Evolutionary conservation across 2,888 invertebrate genomes (phyloP), one percentile per base, ranked within the genome.

Genomic region (Melolontha melolontha): DNA sequence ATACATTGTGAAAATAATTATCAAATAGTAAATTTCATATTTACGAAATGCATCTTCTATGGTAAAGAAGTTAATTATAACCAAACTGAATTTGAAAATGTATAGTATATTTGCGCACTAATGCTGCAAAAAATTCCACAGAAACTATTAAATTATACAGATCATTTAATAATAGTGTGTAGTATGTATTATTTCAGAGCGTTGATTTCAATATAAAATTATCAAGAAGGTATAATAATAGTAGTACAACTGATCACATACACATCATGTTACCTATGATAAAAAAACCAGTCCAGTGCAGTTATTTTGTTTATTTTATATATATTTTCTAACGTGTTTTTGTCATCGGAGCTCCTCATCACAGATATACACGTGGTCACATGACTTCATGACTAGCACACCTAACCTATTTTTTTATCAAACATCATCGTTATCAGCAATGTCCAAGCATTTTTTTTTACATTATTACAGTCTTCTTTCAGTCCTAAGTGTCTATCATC

Each of bases 351-450:
- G 80, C 81, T 81, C 80, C 76, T 79, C 81, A 83, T 83, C 83
- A 83, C 83, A 83, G 83, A 81, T 80, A 81, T 80, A 81, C 80
- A 80, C 80, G 79, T 82, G 82, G 81, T 82, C 83, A 81, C 81
- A 80, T 83, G 83, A 83, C 82, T 82, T 80, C 81, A 80, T 83
- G 83, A 83, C 82, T 82, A 83, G 83, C 82, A 76, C 76, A 76
- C 74, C 76, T 77, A 77, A 75, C 74, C 74, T 75, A 74, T 64
- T 73, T 68, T 29, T 34, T 34, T 34, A 34, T 34, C 34, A 10
- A 34, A 34, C 34, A 34, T 34, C 34, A 34, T 34, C 10, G 10
- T 34, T 34, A 34, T 34, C 10, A 34, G 34, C 81, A 80, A 81
- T 81, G 82, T 82, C 82, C 82, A 79, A 76, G 34, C 34, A 34